phyloP scores from a whole-genome alignment of 2,113 vertebrate species.

The Prunella fulvescens region DNA sequence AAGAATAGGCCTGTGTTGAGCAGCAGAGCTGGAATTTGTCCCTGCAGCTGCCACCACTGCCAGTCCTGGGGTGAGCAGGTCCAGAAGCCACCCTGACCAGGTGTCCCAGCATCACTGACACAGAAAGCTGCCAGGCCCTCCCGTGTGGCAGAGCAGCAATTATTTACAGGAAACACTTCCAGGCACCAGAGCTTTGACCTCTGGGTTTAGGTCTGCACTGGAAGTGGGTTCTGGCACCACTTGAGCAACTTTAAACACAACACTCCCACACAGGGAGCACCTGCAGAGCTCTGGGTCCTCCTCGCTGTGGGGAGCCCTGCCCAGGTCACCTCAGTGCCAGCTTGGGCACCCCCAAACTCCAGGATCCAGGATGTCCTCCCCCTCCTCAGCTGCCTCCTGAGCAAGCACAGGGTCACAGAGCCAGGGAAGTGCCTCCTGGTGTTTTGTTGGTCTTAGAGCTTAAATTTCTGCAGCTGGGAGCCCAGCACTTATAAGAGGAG shows the following conservation, averaged over 20 bases:
- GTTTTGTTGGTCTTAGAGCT: not conserved
- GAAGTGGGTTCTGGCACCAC: not conserved
- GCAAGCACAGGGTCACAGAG: not conserved
- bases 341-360: not conserved
- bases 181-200: not conserved
- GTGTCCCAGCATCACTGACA: not conserved
- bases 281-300: too few species aligned
- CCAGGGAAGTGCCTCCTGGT: not conserved
- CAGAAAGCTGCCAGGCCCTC: too few species aligned
- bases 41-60: not conserved
- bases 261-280: fast-evolving
- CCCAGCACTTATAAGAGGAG: not conserved
- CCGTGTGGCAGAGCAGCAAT: not conserved
- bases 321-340: not conserved
- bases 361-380: not conserved
- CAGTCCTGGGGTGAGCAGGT: too few species aligned
- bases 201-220: not conserved
- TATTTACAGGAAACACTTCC: not conserved
- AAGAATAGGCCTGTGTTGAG: fast-evolving
- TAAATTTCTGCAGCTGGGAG: not conserved
- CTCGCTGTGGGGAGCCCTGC: fast-evolving
- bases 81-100: fast-evolving
- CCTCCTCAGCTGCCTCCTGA: not conserved
- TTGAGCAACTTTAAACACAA: not conserved
- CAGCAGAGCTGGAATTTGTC: not conserved